Evolutionary conservation across 2,888 invertebrate genomes (phyloP), one percentile per base, ranked within the genome.

Genomic region (Drosophila prolongata): DNA sequence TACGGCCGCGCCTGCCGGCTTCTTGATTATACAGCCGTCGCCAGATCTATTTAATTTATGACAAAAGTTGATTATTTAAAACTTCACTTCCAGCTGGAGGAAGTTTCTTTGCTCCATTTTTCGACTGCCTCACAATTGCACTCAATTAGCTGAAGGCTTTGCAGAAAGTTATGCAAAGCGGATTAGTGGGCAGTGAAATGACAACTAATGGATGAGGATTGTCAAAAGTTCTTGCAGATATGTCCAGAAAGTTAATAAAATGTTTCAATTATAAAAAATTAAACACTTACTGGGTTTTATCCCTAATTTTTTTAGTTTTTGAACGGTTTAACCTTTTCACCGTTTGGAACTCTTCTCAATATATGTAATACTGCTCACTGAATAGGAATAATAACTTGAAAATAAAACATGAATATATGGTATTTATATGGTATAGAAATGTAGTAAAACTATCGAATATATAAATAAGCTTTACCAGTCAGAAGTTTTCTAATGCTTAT

Each of bases 11-110:
- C 30, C 71, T 71, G 70, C 46, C 55, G 30, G 50, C 37, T 56
- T 16, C 65, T 64, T 71, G 71, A 70, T 69, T 69, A 69, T 69
- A 47, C 69, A 70, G 60, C 69, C 61, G 67, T 43, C 64, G 53
- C 66, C 59, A 70, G 59, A 46, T 73, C 70, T 49, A 56, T 65
- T 73, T 71, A 71, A 71, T 71, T 71, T 71, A 73, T 73, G 74
- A 65, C 53, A 73, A 71, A 71, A 71, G 74, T 71, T 71, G 65
- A 65, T 56, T 65, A 65, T 65, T 73, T 56, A 65, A 73, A 65
- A 56, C 56, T 73, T 55, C 54, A 61, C 53, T 72, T 24, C 16
- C 65, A 52, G 52, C 64, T 43, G 50, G 73, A 14, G 8, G 37
- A 64, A 72, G 70, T 69, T 69, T 54, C 54, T 27, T 35, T 35